Percentiles rank a stretch among this genome's conserved stretches.
Conservation (phyloP, 1,140 invertebrate species). For the Pogonognathellus flavescens region DNA sequence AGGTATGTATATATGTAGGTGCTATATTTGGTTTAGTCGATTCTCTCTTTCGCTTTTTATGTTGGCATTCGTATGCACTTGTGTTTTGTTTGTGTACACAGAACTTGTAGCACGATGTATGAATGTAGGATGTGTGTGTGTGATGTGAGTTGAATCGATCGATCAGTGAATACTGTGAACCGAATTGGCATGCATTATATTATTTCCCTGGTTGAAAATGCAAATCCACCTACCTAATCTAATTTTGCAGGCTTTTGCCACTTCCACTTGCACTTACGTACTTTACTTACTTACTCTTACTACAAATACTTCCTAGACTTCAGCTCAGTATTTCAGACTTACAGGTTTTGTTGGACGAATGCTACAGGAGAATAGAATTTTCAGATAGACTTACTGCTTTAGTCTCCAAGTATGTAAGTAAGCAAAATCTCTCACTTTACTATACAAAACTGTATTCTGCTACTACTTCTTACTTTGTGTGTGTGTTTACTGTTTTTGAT, state of each 20-base stretch:
- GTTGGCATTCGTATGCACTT: conserved; percentile 1
- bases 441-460: neutral
- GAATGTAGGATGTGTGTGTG: no score
- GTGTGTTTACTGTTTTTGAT: neutral
- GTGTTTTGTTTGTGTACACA: conserved; percentile 20
- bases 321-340: neutral
- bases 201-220: conserved; percentile 41
- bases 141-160: conserved; percentile 32
- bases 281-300: neutral
- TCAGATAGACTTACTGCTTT: neutral
- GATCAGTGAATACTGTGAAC: conserved; percentile 34
- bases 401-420: neutral
- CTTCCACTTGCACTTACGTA: conserved; percentile 39
- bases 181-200: conserved; percentile 47
- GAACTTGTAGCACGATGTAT: neutral
- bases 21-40: neutral
- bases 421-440: neutral
- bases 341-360: neutral
- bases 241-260: conserved; percentile 49
- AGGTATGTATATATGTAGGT: no score
- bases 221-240: conserved; percentile 43
- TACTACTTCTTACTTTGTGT: neutral
- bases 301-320: neutral
- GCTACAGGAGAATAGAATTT: neutral
- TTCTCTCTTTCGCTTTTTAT: neutral